Conservation (phyloP, 2,888 invertebrate genomes). For the Lithophane socia region DNA sequence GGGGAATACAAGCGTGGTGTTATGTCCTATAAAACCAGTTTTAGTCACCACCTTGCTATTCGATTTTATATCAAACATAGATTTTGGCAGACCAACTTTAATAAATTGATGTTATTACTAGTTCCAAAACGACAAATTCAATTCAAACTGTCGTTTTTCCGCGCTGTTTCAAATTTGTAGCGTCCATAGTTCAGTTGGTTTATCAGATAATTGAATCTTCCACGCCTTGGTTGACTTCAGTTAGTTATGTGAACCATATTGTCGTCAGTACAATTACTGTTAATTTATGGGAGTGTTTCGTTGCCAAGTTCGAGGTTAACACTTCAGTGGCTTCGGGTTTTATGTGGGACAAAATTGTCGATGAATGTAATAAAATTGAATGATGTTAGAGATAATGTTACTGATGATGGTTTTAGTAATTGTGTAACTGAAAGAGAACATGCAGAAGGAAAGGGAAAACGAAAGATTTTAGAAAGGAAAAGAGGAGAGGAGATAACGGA, state of each 20-base stretch:
- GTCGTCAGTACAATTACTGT: slow-evolving; percentile 41
- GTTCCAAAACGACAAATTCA: slow-evolving; percentile 9
- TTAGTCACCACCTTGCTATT: slow-evolving; percentile 1
- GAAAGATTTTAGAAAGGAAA: neutral
- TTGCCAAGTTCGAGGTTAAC: slow-evolving; percentile 38
- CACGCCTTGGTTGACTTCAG: slow-evolving; percentile 10
- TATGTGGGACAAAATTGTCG: slow-evolving; percentile 13
- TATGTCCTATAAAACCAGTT: neutral
- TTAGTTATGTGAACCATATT: slow-evolving; percentile 11
- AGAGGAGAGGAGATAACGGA: neutral
- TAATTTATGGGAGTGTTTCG: slow-evolving; percentile 30
- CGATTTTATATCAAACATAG: neutral
- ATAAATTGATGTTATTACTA: slow-evolving; percentile 22
- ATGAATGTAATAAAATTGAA: neutral
- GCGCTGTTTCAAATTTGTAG: slow-evolving; percentile 9
- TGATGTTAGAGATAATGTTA: neutral
- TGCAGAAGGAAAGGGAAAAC: neutral
- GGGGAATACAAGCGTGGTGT: no score
- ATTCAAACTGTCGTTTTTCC: slow-evolving; percentile 23
- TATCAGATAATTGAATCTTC: slow-evolving; percentile 53
- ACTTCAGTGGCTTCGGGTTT: slow-evolving; percentile 28
- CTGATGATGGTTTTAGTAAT: neutral
- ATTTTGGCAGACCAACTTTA: slow-evolving; percentile 12
- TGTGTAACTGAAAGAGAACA: neutral
- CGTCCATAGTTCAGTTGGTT: slow-evolving; percentile 7